These are phyloP conservation scores for Epicampocera succincta DNA, from an alignment of 2,888 invertebrate genomes.

Conservation along the genomic window DNA sequence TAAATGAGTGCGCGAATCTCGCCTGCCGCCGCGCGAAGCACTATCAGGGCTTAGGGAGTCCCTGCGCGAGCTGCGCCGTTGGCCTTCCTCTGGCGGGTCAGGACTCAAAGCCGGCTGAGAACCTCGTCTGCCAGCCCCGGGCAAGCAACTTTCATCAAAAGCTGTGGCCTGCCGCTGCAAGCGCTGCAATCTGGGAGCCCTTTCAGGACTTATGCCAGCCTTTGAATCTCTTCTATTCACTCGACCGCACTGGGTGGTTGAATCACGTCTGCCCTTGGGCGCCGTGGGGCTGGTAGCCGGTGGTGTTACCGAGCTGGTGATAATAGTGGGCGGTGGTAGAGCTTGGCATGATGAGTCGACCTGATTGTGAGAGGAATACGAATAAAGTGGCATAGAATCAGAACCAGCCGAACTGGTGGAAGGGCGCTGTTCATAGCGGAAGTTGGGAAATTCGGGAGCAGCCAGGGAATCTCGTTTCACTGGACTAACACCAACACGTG, in stretches of 20 bases:
- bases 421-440: conserved; percentile 85
- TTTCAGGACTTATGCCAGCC: conserved; percentile 86
- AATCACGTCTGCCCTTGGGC: conserved; percentile 87
- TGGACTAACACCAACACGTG: conserved; percentile 85
- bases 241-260: conserved; percentile 91
- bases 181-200: conserved; percentile 85
- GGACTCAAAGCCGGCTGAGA: conserved; percentile 93
- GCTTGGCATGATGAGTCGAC: conserved; percentile 86
- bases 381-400: conserved; percentile 84
- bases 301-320: conserved; percentile 91
- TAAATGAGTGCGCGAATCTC: conserved; percentile 89
- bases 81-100: conserved; percentile 87
- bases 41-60: conserved; percentile 96
- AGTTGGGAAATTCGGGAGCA: conserved; percentile 82
- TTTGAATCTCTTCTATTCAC: conserved; percentile 86
- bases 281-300: conserved; percentile 90
- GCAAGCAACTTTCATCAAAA: conserved; percentile 91
- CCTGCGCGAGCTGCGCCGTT: conserved; percentile 87
- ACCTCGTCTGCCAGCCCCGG: conserved; percentile 88
- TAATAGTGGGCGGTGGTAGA: conserved; percentile 88
- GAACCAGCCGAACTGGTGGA: conserved; percentile 89
- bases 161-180: conserved; percentile 93
- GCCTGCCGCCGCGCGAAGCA: conserved; percentile 86
- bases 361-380: conserved; percentile 81
- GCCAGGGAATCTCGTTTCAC: conserved; percentile 84